These are phyloP conservation scores for Enteromius unitaeniatus DNA, from an alignment of 2,797 vertebrate species.

Conservation along the genomic window DNA sequence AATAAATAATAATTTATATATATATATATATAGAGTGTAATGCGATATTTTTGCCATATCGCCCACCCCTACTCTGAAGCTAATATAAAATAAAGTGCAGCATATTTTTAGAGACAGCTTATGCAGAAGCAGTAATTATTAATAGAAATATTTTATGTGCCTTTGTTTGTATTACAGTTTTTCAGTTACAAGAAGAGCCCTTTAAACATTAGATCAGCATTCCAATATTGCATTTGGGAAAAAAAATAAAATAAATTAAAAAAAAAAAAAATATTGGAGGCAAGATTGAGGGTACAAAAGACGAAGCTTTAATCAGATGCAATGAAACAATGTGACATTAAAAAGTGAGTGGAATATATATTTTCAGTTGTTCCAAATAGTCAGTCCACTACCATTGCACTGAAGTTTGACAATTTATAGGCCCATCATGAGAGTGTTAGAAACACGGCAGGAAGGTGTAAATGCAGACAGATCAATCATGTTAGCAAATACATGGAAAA, in stretches of 20 bases:
- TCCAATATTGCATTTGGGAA: background rate
- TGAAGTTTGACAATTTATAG: background rate
- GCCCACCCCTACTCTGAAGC: too few relatives aligned
- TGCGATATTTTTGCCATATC: too few relatives aligned
- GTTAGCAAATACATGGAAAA: background rate
- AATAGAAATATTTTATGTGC: background rate
- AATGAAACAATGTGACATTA: background rate
- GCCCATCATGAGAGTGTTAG: background rate
- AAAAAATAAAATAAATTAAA: too few relatives aligned
- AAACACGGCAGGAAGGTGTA: background rate
- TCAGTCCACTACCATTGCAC: background rate
- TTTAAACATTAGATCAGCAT: background rate
- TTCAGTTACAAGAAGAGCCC: background rate
- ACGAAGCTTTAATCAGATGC: slow-evolving; percentile 27
- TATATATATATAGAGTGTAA: too few relatives aligned
- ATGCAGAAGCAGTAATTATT: background rate
- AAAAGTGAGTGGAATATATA: slow-evolving; percentile 3
- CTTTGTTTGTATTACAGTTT: background rate
- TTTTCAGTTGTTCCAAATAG: background rate
- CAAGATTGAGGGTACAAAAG: slow-evolving; percentile 3
- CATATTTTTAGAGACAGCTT: background rate
- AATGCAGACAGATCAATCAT: background rate
- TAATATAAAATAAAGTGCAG: too few relatives aligned
- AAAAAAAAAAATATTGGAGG: background rate
- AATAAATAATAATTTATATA: too few relatives aligned